Base-by-base conservation (phyloP, 2,797 vertebrate species). In the Erethizon dorsatum region DNA sequence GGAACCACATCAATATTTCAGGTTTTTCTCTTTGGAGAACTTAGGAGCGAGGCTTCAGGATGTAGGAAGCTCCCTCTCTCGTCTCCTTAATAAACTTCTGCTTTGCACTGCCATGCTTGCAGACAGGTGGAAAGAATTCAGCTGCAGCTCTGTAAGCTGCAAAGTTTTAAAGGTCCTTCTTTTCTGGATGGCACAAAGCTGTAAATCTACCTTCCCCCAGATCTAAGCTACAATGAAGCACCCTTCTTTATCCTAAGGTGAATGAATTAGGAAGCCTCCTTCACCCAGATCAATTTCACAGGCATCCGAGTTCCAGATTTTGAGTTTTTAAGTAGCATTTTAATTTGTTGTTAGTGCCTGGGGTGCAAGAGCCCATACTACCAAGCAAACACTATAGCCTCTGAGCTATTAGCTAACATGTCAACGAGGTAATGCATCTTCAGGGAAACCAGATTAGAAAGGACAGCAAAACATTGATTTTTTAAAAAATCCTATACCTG, bases 1-100 rank as follows among this genome's bases (percentile, higher is more conserved):
- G 97, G 95, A 97, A 98, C 88, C 98, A 97, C 98, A 98, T 98
- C 98, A 97, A 97, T 98, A 98, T 95, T 98, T 97, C 97, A 96
- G 97, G 95, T 85, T 95, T 98, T 97, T 96, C 95, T 98, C 97
- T 97, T 80, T 65, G 95, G 92, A 96, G 95, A 96, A 97, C 73
- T 97, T 14, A 0, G 54, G 47, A 97, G 37, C 0, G 4, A 79
- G 83, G 61, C 90, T 95, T 79, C 37, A 20, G 79, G 96, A 97
- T 91, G 94, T 91, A 73, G 75, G 54, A 96, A 95, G 85, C 96
- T 92, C 94, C 92, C 52, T 88, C 69, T 88, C 95, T 96, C 80
- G 80, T 96, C 85, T 45, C 59, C 61, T 80, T 57, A 93, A 73
- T 0, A 41, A 98, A 94, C 77, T 98, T 96, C 91, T 75, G 85